Evolutionary conservation across 2,888 invertebrate genomes (phyloP).

Genomic region (Lottia scabra): DNA sequence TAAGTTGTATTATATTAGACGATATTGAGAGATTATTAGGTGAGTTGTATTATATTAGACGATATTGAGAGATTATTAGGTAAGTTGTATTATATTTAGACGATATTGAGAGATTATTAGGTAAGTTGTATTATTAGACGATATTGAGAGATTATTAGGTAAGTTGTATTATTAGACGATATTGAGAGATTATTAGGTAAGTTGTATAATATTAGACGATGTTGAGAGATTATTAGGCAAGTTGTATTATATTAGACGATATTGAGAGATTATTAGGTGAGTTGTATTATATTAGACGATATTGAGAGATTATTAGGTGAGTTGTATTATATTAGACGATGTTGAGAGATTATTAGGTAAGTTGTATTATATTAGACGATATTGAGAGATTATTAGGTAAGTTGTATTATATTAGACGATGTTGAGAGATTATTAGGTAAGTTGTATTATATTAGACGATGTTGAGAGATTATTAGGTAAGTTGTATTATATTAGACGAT

Average conservation of each 20-base stretch:
- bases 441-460: conserved; percentile 97
- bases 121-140: too few relatives aligned
- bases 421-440: conserved; percentile 96
- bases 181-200: conserved; percentile 96
- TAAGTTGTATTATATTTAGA: too few relatives aligned
- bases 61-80: too few relatives aligned
- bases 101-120: too few relatives aligned
- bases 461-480: conserved; percentile 96
- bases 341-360: conserved; percentile 96
- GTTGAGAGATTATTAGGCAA: conserved; percentile 95
- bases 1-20: too few relatives aligned
- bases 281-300: conserved; percentile 97
- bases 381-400: conserved; percentile 96
- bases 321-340: conserved; percentile 97
- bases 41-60: too few relatives aligned
- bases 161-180: conserved; percentile 77
- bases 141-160: too few relatives aligned
- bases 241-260: conserved; percentile 97
- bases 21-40: too few relatives aligned
- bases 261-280: conserved; percentile 96
- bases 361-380: conserved; percentile 97
- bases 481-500: conserved; percentile 97
- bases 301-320: conserved; percentile 96
- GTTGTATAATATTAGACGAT: conserved; percentile 97
- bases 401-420: conserved; percentile 97